These are phyloP conservation scores for Rhinoptilus africanus DNA, from an alignment of 2,113 vertebrate species.

Conservation along the genomic window DNA sequence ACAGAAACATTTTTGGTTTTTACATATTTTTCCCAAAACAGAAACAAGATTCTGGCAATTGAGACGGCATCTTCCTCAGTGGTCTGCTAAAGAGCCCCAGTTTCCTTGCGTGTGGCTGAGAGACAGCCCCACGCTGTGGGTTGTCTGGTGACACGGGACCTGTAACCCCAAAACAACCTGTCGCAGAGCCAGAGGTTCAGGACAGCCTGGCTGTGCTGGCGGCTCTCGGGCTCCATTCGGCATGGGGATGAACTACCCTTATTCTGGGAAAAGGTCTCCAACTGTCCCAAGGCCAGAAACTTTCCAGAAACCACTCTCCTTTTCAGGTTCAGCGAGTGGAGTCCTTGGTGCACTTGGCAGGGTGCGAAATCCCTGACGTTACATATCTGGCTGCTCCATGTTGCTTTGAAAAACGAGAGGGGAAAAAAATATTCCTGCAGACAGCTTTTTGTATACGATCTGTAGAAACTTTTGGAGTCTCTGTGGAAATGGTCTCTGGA, in stretches of 20 bases:
- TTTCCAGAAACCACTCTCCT: not conserved
- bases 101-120: not conserved
- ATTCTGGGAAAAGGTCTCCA: not conserved
- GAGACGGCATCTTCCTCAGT: not conserved
- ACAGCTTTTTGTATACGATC: not conserved
- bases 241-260: not conserved
- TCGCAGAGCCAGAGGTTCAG: not conserved
- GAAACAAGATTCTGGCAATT: not conserved
- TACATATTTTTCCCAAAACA: constrained; percentile 35
- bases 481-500: not conserved
- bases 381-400: not conserved
- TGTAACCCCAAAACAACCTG: not conserved
- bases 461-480: not conserved
- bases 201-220: not conserved
- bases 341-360: not conserved
- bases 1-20: not conserved
- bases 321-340: not conserved
- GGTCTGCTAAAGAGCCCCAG: not conserved
- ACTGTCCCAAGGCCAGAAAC: not conserved
- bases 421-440: not conserved
- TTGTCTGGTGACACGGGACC: not conserved
- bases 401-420: not conserved
- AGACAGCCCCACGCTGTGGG: not conserved
- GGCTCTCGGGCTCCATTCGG: not conserved
- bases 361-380: not conserved